Evolutionary conservation across 2,888 invertebrate genomes (phyloP).

Genomic region (Calameuta pallipes): DNA sequence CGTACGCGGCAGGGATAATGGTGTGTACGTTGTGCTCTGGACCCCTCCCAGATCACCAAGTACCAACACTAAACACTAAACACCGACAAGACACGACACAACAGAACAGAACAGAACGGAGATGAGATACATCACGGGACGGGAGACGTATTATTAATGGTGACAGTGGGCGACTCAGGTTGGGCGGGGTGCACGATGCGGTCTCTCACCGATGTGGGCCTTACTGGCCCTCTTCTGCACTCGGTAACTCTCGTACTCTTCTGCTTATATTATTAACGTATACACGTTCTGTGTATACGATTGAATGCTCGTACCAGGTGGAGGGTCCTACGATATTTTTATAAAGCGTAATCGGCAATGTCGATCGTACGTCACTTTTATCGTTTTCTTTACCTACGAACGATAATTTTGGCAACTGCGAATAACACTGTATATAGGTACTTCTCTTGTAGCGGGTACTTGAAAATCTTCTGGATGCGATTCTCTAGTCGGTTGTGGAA

Average conservation of each 20-base stretch:
- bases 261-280: not conserved
- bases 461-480: no score
- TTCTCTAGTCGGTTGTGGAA: no score
- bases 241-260: conserved; percentile 17
- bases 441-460: no score
- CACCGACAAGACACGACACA: conserved; percentile 32
- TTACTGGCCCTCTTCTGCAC: conserved; percentile 16
- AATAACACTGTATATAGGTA: no score
- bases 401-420: no score
- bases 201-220: conserved; percentile 46
- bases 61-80: conserved; percentile 47
- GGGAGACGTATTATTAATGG: conserved; percentile 67
- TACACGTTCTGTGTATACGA: not conserved
- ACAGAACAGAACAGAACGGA: conserved; percentile 28
- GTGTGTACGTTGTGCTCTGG: conserved; percentile 16
- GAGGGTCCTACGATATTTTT: no score
- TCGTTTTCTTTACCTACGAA: no score
- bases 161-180: conserved; percentile 66
- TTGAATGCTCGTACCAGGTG: no score
- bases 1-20: conserved; percentile 1
- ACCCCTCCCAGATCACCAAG: conserved; percentile 38
- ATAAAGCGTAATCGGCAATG: no score
- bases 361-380: no score
- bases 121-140: conserved; percentile 66
- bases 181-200: conserved; percentile 62